Percentiles rank a stretch among this genome's conserved stretches.
Conservation (phyloP, 64 coral and sea anemone genomes). For the Orbicella faveolata region DNA sequence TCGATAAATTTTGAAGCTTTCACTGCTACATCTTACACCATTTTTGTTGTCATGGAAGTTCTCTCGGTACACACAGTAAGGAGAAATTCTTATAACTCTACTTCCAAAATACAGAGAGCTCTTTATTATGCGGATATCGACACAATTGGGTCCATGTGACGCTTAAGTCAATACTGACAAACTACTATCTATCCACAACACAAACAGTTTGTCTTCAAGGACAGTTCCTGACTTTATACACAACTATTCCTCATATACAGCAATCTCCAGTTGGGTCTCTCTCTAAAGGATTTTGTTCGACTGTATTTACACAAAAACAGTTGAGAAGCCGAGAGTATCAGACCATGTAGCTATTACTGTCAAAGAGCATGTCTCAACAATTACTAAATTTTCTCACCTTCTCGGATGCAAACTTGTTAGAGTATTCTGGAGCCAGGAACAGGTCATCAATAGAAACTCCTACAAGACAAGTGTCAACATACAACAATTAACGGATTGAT, state of each 20-base stretch:
- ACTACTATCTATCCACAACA: too few species aligned
- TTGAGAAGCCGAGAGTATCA: neutral
- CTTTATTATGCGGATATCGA: neutral
- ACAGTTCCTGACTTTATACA: too few species aligned
- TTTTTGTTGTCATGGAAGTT: too few species aligned
- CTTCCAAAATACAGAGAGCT: neutral
- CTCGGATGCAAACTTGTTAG: constrained; percentile 66
- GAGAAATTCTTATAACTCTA: neutral
- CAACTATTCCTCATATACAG: neutral
- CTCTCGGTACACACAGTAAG: too few species aligned
- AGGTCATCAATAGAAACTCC: constrained; percentile 76
- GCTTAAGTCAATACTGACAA: too few species aligned
- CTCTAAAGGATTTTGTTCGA: neutral
- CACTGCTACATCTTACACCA: too few species aligned
- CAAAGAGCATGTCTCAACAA: neutral
- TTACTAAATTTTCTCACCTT: constrained; percentile 50
- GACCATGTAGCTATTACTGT: neutral
- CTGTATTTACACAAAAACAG: neutral
- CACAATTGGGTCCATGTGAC: too few species aligned
- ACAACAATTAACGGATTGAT: neutral
- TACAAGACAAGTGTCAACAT: neutral
- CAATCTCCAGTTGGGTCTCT: neutral
- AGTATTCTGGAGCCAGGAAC: constrained; percentile 73
- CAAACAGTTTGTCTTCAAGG: too few species aligned
- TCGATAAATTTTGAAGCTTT: too few species aligned